Evolutionary conservation across 2,113 vertebrate species (phyloP), one percentile per base, ranked within the genome.

Genomic region (Platysternon megacephalum): DNA sequence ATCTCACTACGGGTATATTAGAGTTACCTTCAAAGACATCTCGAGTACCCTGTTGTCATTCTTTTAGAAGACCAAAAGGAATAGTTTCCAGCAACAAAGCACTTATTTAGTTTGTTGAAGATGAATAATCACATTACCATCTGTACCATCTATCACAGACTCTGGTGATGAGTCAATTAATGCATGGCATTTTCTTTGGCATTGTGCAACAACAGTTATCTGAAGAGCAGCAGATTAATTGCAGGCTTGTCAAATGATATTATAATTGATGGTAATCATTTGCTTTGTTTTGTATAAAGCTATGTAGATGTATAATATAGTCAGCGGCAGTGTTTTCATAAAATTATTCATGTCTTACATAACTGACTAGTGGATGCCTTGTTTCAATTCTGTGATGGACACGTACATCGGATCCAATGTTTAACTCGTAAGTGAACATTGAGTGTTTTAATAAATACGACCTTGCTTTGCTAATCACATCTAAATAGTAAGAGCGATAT

Each of bases 231-330:
- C 95, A 98, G 97, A 98, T 98, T 98, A 99, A 99, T 98, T 98
- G 97, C 95, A 94, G 92, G 94, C 93, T 96, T 98, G 98, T 98
- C 98, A 97, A 97, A 97, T 94, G 97, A 98, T 98, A 97, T 98
- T 98, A 89, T 98, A 99, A 99, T 99, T 98, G 98, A 99, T 98
- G 97, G 97, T 97, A 98, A 99, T 98, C 61, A 98, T 97, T 99
- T 97, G 90, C 97, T 98, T 97, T 98, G 98, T 98, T 98, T 98
- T 97, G 52, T 53, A 96, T 97, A 98, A 97, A 98, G 94, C 94
- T 96, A 93, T 80, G 29, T 97, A 91, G 88, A 93, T 95, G 85
- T 88, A 92, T 55, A 81, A 94, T 80, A 96, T 84, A 96, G 79
- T 93, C 88, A 93, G 85, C 81, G 92, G 89, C 78, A 94, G 82